Evolutionary conservation across 1,140 invertebrate species (phyloP), one percentile per base, ranked within the genome.

Genomic region (Bombus terrestris): DNA sequence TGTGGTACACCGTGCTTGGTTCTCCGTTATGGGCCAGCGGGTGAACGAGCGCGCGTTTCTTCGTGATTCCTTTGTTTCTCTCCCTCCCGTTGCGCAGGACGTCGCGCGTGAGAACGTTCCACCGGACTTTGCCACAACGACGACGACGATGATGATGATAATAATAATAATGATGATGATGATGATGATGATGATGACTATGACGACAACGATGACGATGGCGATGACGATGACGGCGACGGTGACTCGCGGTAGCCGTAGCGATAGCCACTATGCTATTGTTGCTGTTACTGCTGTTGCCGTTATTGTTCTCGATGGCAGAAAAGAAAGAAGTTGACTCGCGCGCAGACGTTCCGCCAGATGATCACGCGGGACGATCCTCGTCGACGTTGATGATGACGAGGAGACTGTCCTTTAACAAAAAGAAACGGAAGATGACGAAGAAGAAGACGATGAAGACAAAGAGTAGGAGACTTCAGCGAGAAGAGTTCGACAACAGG

Each of bases 61-160:
- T 74, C 69, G 76, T 47, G 78, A 75, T 85, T 81, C 76, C 84
- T 85, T 81, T 74, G 77, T 74, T 85, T 68, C 78, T 53, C 76
- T 81, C 78, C 39, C 69, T 80, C 57, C 35, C 41, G 75, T 62
- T 35, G 59, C 47, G 64, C 41, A 22, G 53, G 68, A 83, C 85
- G 73, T 64, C 47, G 84, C 73, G 74, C 72, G 84, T 87, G 69
- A 87, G 79, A 80, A 75, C 77, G 69, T 75, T 75, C 76, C 68
- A 79, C 53, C 59, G 62, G 85, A 82, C 43, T 53, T 53, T 71
- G 59, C 69, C 74, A 59, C 37, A 1, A 62, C 35, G 25, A 28
- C 25, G 10, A 57, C 25, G 47, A 37, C 1, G 12, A 32, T 1
- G 15, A 62, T 0, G 3, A 22, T 0, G 12, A 68, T 0, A 0